Conservation (phyloP, 2,888 invertebrate species). For the Chloromyia formosa region DNA sequence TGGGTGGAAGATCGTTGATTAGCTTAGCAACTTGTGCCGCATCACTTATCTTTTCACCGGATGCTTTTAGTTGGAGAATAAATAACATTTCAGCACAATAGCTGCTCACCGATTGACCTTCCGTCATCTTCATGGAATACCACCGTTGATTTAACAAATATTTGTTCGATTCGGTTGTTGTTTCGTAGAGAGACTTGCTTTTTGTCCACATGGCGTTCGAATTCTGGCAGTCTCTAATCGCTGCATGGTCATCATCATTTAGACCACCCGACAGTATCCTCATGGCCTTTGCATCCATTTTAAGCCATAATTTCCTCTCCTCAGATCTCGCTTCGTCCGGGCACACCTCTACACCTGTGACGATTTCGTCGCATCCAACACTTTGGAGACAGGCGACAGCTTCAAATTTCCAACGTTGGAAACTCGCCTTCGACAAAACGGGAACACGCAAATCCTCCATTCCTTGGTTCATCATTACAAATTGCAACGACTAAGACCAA, state of each 20-base stretch:
- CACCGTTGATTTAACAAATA: constrained; percentile 21
- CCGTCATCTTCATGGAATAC: constrained; percentile 4
- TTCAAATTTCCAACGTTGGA: too few relatives aligned
- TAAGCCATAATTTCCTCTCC: too few relatives aligned
- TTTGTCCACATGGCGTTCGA: not conserved
- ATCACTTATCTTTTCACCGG: constrained; percentile 20
- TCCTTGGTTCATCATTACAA: too few relatives aligned
- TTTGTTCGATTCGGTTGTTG: not conserved
- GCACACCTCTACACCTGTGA: too few relatives aligned
- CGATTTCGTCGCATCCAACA: too few relatives aligned
- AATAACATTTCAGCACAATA: constrained; percentile 20
- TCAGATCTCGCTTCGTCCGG: too few relatives aligned
- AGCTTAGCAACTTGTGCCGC: constrained; percentile 19
- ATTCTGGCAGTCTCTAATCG: not conserved
- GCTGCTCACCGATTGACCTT: not conserved
- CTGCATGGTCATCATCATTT: not conserved
- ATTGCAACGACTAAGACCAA: too few relatives aligned
- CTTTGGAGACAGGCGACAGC: too few relatives aligned
- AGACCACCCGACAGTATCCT: not conserved
- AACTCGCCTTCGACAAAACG: too few relatives aligned
- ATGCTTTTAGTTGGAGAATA: constrained; percentile 2
- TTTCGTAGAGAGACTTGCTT: constrained; percentile 3
- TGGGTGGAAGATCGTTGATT: not conserved
- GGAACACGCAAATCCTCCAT: too few relatives aligned
- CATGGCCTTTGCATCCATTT: not conserved